Evolutionary conservation across 2,888 invertebrate species (phyloP).

Genomic region (Lingula anatina): DNA sequence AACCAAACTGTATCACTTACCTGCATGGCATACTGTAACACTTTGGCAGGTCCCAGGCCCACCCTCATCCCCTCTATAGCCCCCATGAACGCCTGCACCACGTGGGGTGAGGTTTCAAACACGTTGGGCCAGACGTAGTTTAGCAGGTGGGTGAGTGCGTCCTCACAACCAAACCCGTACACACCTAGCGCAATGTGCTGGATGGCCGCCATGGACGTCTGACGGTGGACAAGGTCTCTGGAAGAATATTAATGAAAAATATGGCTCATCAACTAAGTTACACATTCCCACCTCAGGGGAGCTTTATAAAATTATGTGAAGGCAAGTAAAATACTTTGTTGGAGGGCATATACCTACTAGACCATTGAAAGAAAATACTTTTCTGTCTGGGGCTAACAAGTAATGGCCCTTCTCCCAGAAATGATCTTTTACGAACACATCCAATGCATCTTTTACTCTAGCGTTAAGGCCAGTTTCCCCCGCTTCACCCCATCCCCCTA

Average conservation of each 20-base stretch:
- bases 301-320: too few relatives aligned
- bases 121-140: conserved; percentile 99
- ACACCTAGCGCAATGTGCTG: conserved; percentile 99
- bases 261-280: too few relatives aligned
- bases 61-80: conserved; percentile 96
- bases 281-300: too few relatives aligned
- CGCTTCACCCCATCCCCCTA: too few relatives aligned
- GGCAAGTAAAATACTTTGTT: too few relatives aligned
- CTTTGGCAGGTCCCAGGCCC: conserved; percentile 91
- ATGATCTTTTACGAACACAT: too few relatives aligned
- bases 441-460: too few relatives aligned
- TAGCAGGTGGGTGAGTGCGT: conserved; percentile 90
- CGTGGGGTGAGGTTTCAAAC: conserved; percentile 98
- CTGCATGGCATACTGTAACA: conserved; percentile 93
- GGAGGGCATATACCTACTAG: too few relatives aligned
- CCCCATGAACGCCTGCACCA: conserved; percentile 99
- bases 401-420: too few relatives aligned
- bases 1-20: conserved; percentile 53
- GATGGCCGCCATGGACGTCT: conserved; percentile 98
- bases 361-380: too few relatives aligned
- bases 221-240: conserved; percentile 94
- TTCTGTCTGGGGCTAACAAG: too few relatives aligned
- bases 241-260: conserved; percentile 20
- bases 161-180: conserved; percentile 97
- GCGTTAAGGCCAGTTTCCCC: too few relatives aligned